These are phyloP conservation scores for Malurus cyaneus DNA, from an alignment of 2,113 vertebrate species.

Conservation along the genomic window DNA sequence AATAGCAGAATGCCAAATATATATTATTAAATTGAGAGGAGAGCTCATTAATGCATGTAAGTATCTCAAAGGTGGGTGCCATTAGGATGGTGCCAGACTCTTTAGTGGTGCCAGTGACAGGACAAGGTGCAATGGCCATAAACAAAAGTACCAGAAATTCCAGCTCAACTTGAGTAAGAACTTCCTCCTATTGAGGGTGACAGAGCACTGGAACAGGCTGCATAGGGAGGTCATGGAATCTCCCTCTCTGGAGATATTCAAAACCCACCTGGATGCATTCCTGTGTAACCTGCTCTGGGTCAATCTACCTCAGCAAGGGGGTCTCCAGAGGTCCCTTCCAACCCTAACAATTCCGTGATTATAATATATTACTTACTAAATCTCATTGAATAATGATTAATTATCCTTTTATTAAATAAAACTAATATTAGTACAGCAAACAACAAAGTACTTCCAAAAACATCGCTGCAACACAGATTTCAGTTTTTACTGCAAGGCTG, in stretches of 20 bases:
- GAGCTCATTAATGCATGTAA: background rate
- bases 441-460: background rate
- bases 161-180: background rate
- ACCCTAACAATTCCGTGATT: background rate
- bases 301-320: background rate
- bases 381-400: background rate
- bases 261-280: background rate
- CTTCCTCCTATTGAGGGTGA: background rate
- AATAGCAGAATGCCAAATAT: background rate
- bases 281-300: background rate
- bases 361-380: background rate
- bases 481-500: background rate
- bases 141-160: background rate
- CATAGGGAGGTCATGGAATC: background rate
- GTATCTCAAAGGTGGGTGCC: background rate
- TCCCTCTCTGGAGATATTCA: background rate
- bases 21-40: background rate
- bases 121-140: background rate
- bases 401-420: background rate
- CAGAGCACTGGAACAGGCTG: background rate
- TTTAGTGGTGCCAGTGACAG: background rate
- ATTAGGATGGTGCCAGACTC: background rate
- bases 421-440: background rate
- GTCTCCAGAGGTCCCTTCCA: background rate
- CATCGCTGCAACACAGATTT: accelerated